Conservation (phyloP, 2,888 invertebrate species). For the Euplagia quadripunctaria region DNA sequence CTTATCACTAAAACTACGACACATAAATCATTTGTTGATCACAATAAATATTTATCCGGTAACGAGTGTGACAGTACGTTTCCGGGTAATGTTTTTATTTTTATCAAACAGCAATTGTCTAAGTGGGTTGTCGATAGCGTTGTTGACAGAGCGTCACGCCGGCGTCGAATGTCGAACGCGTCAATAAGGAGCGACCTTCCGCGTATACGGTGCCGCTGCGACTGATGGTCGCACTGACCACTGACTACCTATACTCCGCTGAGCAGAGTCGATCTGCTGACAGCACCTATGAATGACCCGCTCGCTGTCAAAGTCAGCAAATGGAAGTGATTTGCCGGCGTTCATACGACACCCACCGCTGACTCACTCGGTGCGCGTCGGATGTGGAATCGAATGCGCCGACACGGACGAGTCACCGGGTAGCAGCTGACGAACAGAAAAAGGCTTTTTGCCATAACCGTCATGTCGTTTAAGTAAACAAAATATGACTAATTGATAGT, state of each 20-base stretch:
- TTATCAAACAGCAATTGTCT: slow-evolving; percentile 66
- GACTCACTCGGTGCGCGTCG: slow-evolving; percentile 83
- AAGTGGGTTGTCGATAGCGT: slow-evolving; percentile 62
- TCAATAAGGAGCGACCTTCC: slow-evolving; percentile 65
- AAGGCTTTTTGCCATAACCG: slow-evolving; percentile 75
- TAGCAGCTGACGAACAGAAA: slow-evolving; percentile 75
- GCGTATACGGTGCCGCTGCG: slow-evolving; percentile 58
- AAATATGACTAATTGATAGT: slow-evolving; percentile 79
- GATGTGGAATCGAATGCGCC: slow-evolving; percentile 73
- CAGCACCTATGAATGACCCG: slow-evolving; percentile 68
- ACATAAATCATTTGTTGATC: slow-evolving; percentile 52
- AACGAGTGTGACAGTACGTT: slow-evolving; percentile 51
- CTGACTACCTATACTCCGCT: slow-evolving; percentile 62
- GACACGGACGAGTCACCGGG: slow-evolving; percentile 62
- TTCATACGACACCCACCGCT: slow-evolving; percentile 55
- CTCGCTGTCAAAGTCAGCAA: slow-evolving; percentile 65
- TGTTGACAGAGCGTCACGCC: slow-evolving; percentile 69
- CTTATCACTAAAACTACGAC: slow-evolving; percentile 52
- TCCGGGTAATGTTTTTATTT: slow-evolving; percentile 74
- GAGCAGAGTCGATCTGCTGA: slow-evolving; percentile 62
- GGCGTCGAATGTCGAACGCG: slow-evolving; percentile 50
- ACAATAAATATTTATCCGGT: slow-evolving; percentile 59
- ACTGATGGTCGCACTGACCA: slow-evolving; percentile 61
- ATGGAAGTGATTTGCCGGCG: slow-evolving; percentile 43
- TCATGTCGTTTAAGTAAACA: slow-evolving; percentile 69